Evolutionary conservation across 1,140 invertebrate species (phyloP).

Genomic region (Paraescarpia echinospica): DNA sequence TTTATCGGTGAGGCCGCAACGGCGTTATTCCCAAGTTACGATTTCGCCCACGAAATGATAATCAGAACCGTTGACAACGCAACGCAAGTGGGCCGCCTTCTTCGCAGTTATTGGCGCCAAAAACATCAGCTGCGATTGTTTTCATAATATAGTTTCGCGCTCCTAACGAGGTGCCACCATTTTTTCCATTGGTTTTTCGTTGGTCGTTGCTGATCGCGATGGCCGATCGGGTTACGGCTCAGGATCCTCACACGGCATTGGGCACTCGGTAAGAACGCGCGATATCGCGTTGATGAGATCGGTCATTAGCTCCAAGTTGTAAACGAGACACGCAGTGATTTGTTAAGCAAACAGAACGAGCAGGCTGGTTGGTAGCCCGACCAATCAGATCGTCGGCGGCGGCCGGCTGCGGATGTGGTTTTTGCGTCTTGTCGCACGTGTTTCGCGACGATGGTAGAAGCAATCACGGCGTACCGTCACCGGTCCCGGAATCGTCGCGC

Average conservation of each 20-base stretch:
- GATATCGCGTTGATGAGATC: not conserved
- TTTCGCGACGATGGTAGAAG: not conserved
- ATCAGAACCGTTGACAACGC: not conserved
- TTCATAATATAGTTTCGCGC: not conserved
- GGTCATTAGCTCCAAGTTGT: not conserved
- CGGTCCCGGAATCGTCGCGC: not conserved
- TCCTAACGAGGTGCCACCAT: not conserved
- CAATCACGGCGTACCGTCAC: not conserved
- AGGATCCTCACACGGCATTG: too few relatives aligned
- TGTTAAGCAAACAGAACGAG: not conserved
- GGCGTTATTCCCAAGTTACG: not conserved
- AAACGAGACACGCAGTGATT: not conserved
- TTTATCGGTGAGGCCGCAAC: not conserved
- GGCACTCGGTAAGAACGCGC: not conserved
- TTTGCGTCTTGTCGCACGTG: not conserved
- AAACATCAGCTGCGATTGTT: not conserved
- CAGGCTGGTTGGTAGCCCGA: not conserved
- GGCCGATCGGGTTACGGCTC: not conserved
- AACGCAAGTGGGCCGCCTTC: not conserved
- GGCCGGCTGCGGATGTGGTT: not conserved
- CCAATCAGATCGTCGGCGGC: not conserved
- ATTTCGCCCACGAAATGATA: not conserved
- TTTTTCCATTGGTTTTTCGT: not conserved
- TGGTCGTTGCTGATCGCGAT: not conserved
- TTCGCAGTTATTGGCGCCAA: not conserved